A percentile compares a stretch with the other conserved stretches of the same genome.
Conservation (phyloP, 2,113 vertebrate genomes). For the Pelecanus crispus region DNA sequence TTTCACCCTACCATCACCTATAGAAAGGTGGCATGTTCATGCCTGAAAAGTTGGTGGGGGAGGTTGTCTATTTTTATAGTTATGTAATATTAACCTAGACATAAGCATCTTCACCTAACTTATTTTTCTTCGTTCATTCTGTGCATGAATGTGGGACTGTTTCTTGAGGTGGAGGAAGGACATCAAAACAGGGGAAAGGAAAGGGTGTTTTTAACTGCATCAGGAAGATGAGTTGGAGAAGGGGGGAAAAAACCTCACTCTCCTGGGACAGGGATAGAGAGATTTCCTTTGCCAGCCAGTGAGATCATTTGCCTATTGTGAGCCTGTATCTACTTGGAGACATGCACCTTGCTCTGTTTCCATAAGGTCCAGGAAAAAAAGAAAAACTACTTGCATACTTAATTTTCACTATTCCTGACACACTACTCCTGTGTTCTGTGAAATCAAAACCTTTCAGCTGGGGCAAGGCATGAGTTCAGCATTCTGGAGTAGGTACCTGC, state of each 20-base stretch:
- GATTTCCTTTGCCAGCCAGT: neutral
- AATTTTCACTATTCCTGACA: neutral
- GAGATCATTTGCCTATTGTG: neutral
- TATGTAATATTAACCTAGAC: neutral
- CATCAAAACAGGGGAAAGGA: neutral
- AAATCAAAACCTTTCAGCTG: neutral
- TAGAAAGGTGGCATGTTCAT: neutral
- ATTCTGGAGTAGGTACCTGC: neutral
- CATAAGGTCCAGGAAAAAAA: neutral
- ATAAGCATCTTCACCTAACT: neutral
- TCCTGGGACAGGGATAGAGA: neutral
- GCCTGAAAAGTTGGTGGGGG: neutral
- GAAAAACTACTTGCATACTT: neutral
- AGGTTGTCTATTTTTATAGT: neutral
- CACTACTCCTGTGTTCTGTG: neutral
- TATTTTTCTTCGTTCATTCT: neutral
- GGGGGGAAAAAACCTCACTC: accelerated
- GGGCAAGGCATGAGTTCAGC: neutral
- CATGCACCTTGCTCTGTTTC: neutral
- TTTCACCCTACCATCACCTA: neutral
- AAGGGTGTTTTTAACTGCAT: neutral
- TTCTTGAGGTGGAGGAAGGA: neutral
- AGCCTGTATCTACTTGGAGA: neutral
- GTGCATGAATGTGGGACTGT: neutral
- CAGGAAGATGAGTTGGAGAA: neutral